Percentiles rank a stretch among this genome's conserved stretches.
phyloP scores from a whole-genome alignment of 2,888 invertebrate genomes.

The Ochropacha duplaris region DNA sequence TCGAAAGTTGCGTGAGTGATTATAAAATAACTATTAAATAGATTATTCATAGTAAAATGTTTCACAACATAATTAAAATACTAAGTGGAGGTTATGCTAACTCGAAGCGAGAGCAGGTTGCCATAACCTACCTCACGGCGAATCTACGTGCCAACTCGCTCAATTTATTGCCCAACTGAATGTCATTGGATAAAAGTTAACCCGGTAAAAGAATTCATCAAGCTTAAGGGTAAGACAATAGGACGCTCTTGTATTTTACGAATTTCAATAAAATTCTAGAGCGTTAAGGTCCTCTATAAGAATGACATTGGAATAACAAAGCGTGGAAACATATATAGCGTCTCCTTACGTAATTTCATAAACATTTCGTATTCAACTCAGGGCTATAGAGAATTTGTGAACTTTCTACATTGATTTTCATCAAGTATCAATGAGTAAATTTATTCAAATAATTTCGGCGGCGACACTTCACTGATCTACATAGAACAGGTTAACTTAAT shows the following conservation, averaged over 20 bases:
- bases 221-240: no score
- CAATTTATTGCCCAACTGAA: not conserved
- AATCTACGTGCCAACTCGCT: not conserved
- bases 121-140: constrained; percentile 1
- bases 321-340: not conserved
- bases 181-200: not conserved
- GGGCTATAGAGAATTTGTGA: not conserved
- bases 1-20: not conserved
- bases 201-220: not conserved
- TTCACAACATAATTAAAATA: not conserved
- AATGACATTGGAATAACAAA: no score
- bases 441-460: constrained; percentile 19
- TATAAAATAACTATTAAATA: not conserved
- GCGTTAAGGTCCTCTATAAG: no score
- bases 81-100: not conserved
- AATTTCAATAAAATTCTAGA: no score
- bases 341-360: not conserved
- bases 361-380: not conserved
- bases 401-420: constrained; percentile 8
- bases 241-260: not conserved
- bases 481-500: constrained; percentile 42
- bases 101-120: not conserved
- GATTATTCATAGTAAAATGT: not conserved
- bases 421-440: constrained; percentile 5
- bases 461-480: constrained; percentile 26